Evolutionary conservation across 2,113 vertebrate species (phyloP).

Genomic region (Amphilophus citrinellus): DNA sequence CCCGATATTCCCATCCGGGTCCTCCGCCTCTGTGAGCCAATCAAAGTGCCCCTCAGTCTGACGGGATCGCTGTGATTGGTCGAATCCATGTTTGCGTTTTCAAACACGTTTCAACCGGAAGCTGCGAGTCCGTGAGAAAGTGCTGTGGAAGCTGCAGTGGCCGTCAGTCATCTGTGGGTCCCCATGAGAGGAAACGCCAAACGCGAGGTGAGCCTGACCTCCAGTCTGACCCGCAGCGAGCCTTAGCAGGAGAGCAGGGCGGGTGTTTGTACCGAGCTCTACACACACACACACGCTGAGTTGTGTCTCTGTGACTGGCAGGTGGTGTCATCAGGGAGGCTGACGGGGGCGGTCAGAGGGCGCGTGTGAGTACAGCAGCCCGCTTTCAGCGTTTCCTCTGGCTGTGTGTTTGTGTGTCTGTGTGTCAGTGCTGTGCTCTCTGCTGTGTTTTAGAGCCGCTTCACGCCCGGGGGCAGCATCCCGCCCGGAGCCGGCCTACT

Average conservation of each 20-base stretch:
- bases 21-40: neutral
- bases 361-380: constrained; percentile 42
- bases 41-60: neutral
- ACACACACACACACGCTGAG: neutral
- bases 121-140: too few species aligned
- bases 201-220: constrained; percentile 38
- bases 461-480: constrained; percentile 39
- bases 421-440: neutral
- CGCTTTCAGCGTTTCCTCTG: neutral
- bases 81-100: neutral
- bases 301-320: constrained; percentile 27
- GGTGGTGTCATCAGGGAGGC: constrained; percentile 77
- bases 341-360: constrained; percentile 41
- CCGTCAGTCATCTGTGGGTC: too few species aligned
- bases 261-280: too few species aligned
- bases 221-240: too few species aligned
- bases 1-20: neutral
- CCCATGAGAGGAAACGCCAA: constrained; percentile 46
- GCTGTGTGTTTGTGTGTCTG: fast-evolving
- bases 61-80: neutral
- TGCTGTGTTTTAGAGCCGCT: neutral
- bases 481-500: constrained; percentile 78
- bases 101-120: neutral
- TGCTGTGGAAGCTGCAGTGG: fast-evolving
- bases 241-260: too few species aligned